phyloP scores from a whole-genome alignment of 1,140 invertebrate species.

The Elymnias hypermnestra region DNA sequence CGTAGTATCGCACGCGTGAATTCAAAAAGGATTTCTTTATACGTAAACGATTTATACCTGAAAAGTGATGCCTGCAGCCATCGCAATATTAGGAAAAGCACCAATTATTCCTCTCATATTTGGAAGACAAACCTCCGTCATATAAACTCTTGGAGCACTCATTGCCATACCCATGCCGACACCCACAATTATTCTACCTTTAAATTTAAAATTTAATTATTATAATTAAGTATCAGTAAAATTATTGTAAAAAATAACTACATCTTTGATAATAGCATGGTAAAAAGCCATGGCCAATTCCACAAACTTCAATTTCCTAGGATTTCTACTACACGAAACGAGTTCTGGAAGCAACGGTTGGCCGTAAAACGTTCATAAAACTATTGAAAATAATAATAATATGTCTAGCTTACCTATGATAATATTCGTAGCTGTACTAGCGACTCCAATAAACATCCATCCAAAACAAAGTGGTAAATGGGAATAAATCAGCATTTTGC shows the following conservation, averaged over 20 bases:
- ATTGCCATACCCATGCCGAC: conserved; percentile 76
- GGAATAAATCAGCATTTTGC: conserved; percentile 28
- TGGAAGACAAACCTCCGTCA: conserved; percentile 77
- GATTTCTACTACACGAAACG: no score
- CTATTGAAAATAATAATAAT: no score
- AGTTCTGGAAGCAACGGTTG: no score
- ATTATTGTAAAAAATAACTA: no score
- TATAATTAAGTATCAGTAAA: no score
- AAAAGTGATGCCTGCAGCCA: conserved; percentile 75
- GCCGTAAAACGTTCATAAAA: no score
- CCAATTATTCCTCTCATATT: conserved; percentile 78
- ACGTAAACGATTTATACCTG: conserved; percentile 27
- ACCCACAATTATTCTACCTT: conserved; percentile 66
- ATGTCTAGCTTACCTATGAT: conserved; percentile 46
- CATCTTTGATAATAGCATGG: no score
- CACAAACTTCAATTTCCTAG: no score
- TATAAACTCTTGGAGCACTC: conserved; percentile 77
- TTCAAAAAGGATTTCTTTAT: no score
- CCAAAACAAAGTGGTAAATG: conserved; percentile 33
- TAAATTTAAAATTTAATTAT: no score
- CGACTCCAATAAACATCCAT: conserved; percentile 34
- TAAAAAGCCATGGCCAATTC: no score
- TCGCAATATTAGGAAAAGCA: conserved; percentile 77
- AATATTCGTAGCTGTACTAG: conserved; percentile 25
- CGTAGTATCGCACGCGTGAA: no score